Evolutionary conservation across 2,888 invertebrate genomes (phyloP).

Genomic region (Hypomecis atomaria): DNA sequence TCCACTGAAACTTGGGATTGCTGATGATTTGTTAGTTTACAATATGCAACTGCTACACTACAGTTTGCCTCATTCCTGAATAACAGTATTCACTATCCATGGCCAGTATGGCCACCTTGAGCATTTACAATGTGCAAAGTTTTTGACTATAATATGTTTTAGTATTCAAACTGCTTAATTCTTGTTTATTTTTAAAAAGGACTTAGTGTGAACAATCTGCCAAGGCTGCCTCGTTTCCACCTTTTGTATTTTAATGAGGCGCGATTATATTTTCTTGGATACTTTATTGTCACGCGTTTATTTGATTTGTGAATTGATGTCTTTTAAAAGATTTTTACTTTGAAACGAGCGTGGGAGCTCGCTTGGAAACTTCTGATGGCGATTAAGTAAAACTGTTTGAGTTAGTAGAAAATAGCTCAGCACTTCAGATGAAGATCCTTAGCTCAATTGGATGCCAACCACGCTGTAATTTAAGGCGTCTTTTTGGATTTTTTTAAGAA

Average conservation of each 20-base stretch:
- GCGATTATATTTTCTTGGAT: constrained; percentile 53
- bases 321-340: constrained; percentile 18
- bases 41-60: no score
- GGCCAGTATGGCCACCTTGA: no score
- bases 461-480: neutral
- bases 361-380: neutral
- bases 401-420: constrained; percentile 4
- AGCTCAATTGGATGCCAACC: neutral
- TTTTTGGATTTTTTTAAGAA: neutral
- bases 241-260: constrained; percentile 69
- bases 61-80: no score
- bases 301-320: constrained; percentile 33
- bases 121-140: no score
- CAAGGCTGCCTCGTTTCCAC: constrained; percentile 22
- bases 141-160: no score
- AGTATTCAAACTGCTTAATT: no score
- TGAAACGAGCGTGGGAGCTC: neutral
- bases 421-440: neutral
- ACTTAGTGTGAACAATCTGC: constrained; percentile 1
- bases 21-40: no score
- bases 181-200: neutral
- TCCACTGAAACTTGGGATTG: no score
- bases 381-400: constrained; percentile 12
- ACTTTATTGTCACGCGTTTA: constrained; percentile 32
- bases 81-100: no score